Percentiles rank a stretch among this genome's conserved stretches.
Evolutionary conservation across 2,797 vertebrate genomes (phyloP).

Genomic region (Helarctos malayanus): DNA sequence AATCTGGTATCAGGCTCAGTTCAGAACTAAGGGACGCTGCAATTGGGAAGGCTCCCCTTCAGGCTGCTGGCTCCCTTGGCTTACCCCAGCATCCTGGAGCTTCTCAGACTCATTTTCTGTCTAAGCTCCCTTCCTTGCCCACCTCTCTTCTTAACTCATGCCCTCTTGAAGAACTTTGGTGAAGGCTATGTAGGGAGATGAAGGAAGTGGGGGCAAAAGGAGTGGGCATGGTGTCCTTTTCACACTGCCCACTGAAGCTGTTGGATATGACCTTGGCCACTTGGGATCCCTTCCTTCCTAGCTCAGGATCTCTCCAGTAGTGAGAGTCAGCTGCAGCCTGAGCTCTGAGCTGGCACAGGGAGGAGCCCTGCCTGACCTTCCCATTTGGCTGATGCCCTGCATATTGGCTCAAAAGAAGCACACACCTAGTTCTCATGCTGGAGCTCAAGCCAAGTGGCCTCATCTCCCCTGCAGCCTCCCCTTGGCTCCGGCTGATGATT

Average conservation of each 20-base stretch:
- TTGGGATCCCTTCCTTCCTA: background rate
- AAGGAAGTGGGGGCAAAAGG: background rate
- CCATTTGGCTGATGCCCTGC: background rate
- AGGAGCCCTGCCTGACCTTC: background rate
- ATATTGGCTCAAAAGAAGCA: background rate
- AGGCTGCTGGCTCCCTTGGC: background rate
- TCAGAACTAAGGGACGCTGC: background rate
- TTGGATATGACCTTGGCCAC: background rate
- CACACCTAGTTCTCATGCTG: slow-evolving; percentile 63
- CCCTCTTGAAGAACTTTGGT: background rate
- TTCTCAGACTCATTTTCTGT: background rate
- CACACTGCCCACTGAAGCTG: background rate
- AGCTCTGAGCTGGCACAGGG: slow-evolving; percentile 7
- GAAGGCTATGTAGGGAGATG: background rate
- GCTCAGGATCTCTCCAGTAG: background rate
- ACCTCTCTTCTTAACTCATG: background rate
- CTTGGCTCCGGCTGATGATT: slow-evolving; percentile 52
- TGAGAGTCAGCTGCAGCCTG: background rate
- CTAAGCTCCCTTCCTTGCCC: background rate
- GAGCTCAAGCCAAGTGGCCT: slow-evolving; percentile 60
- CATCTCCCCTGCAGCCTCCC: background rate
- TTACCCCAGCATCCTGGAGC: background rate
- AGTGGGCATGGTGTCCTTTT: background rate
- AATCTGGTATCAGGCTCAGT: background rate
- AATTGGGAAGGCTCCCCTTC: background rate